Base-by-base conservation (phyloP, 2,113 vertebrate genomes). In the Morone chrysops region DNA sequence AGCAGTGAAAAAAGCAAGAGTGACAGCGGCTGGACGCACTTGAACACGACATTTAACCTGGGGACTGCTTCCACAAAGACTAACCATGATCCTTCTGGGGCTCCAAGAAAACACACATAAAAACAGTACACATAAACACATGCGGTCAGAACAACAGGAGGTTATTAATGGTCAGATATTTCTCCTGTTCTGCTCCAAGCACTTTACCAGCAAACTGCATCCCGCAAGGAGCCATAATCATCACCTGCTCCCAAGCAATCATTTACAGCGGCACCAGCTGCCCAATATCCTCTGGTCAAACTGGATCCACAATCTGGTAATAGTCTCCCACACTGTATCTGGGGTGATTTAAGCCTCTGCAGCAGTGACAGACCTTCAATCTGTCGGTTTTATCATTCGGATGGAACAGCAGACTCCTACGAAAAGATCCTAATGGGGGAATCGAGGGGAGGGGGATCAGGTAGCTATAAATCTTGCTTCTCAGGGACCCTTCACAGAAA, bases 101-200 rank as follows among this genome's bases (percentile, higher is more conserved):
- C 61, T 50, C 41, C 40, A 69, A 85, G 70, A 84, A 90, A 87
- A 86, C 81, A 80, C 68, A 70, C 71, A 78, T 31, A 90, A 40
- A 84, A 71, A 83, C 48, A 83, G 54, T 45, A 40, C 61, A 62
- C 62, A 59, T 45, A 40, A 61, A 62, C 62, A 59, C 74, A 83
- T 65, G 38, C 20, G 47, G 68, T 78, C 81, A 87, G 77, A 91
- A 91, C 88, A 90, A 89, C 83, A 81, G 87, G 85, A 82, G 79
- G 80, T 90, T 92, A 92, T 92, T 91, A 92, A 92, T 87, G 86
- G 61, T 67, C 76, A 89, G 84, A 84, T 86, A 80, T 22, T 88
- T 63, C 70, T 86, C 66, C 71, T 48, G 61, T 86, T 78, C 78
- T 66, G 89, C 89, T 91, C 60, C 63, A 6, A 89, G 87, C 89